Percentiles rank a stretch among this genome's conserved stretches.
Conservation (phyloP, 2,797 vertebrate genomes). For the Esox lucius region DNA sequence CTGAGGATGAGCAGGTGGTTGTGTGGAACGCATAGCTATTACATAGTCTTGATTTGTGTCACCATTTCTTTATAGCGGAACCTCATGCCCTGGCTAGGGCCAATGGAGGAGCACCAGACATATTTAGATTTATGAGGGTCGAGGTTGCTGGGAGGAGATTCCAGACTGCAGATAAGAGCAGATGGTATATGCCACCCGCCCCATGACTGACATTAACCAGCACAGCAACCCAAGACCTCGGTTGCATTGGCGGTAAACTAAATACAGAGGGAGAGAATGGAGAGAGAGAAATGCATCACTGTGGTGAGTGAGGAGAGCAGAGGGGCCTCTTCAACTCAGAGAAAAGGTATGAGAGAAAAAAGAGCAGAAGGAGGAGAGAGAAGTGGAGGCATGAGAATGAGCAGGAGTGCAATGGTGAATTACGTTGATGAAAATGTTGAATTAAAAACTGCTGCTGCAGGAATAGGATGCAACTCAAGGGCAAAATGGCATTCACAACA, state of each 20-base stretch:
- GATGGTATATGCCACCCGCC: background rate
- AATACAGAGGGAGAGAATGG: background rate
- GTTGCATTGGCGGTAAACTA: background rate
- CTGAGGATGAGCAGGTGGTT: slow-evolving; percentile 9
- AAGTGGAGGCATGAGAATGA: background rate
- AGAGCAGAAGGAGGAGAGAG: background rate
- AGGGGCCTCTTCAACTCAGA: background rate
- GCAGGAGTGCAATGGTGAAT: slow-evolving; percentile 21
- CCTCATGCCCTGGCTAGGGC: background rate
- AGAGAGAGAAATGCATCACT: background rate
- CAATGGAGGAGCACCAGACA: slow-evolving; percentile 16
- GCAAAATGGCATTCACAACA: slow-evolving; percentile 19
- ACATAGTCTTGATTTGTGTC: slow-evolving; percentile 37
- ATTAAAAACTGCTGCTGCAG: slow-evolving; percentile 11
- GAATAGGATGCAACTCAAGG: slow-evolving; percentile 10
- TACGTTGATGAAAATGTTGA: slow-evolving; percentile 35
- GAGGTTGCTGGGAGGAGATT: background rate
- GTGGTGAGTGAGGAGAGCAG: slow-evolving; percentile 1
- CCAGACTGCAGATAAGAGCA: slow-evolving; percentile 7
- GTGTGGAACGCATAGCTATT: slow-evolving; percentile 16
- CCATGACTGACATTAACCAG: slow-evolving; percentile 5
- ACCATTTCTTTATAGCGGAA: slow-evolving; percentile 26
- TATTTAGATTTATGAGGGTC: slow-evolving; percentile 28
- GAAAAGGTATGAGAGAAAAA: background rate
- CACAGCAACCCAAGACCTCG: background rate